Evolutionary conservation across 2,888 invertebrate species (phyloP).

Genomic region (Thymelicus lineola): DNA sequence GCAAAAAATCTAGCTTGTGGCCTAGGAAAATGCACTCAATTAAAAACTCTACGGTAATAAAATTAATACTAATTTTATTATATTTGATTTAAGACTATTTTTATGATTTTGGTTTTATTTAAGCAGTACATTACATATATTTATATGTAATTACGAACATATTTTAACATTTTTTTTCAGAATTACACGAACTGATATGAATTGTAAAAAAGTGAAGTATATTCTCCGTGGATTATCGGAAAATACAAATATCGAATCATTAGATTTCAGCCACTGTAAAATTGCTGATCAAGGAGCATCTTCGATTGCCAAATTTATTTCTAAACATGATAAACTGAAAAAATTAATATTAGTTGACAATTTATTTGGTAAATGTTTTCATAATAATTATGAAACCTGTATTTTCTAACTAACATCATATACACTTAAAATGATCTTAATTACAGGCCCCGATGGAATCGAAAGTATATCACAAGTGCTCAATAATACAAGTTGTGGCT

Average conservation of each 20-base stretch:
- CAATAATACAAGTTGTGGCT: slow-evolving; percentile 68
- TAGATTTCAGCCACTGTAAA: slow-evolving; percentile 88
- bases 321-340: slow-evolving; percentile 74
- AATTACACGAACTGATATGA: slow-evolving; percentile 76
- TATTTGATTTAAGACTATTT: too few relatives aligned
- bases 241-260: slow-evolving; percentile 73
- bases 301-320: slow-evolving; percentile 85
- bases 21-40: slow-evolving; percentile 68
- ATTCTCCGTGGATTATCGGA: slow-evolving; percentile 73
- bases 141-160: neutral
- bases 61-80: neutral
- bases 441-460: slow-evolving; percentile 68
- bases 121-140: too few relatives aligned
- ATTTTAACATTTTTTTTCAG: slow-evolving; percentile 53
- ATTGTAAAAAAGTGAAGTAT: slow-evolving; percentile 75
- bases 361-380: slow-evolving; percentile 68
- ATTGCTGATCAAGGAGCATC: slow-evolving; percentile 86
- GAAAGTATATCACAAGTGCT: slow-evolving; percentile 74
- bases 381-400: neutral
- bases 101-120: too few relatives aligned
- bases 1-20: slow-evolving; percentile 75
- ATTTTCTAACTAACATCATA: neutral
- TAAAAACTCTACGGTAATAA: slow-evolving; percentile 67
- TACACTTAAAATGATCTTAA: slow-evolving; percentile 11
- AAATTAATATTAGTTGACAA: slow-evolving; percentile 82